These are phyloP conservation scores for Lagria hirta DNA, from an alignment of 2,888 invertebrate genomes.

Conservation along the genomic window DNA sequence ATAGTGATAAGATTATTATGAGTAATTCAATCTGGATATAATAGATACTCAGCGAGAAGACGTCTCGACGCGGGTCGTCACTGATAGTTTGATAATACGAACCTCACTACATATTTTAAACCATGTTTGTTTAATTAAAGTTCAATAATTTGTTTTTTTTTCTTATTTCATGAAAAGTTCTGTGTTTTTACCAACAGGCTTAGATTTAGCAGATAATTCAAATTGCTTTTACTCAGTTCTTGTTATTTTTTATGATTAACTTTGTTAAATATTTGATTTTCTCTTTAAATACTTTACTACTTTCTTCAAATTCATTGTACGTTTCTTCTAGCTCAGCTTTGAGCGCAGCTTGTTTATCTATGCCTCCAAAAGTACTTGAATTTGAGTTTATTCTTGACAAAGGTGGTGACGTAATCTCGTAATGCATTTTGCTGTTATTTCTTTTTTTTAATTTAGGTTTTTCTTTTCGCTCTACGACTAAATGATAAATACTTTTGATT, in stretches of 20 bases:
- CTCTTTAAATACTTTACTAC: constrained; percentile 36
- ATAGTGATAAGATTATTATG: no score
- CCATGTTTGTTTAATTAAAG: no score
- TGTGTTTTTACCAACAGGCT: no score
- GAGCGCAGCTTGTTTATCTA: constrained; percentile 22
- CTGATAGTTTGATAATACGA: no score
- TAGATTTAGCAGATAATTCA: no score
- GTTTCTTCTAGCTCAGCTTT: constrained; percentile 40
- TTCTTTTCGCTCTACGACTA: constrained; percentile 70
- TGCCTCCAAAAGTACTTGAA: constrained; percentile 22
- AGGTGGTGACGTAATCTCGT: constrained; percentile 30
- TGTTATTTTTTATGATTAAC: constrained; percentile 4
- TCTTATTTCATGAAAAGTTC: no score
- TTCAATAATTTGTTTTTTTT: no score
- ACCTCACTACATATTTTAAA: no score
- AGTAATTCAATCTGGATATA: no score
- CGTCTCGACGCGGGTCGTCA: no score
- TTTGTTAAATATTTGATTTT: constrained; percentile 34
- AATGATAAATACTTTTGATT: constrained; percentile 70
- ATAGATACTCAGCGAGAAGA: no score
- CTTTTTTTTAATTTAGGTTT: constrained; percentile 59
- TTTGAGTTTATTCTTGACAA: constrained; percentile 40
- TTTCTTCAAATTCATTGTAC: constrained; percentile 37
- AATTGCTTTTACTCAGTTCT: constrained; percentile 9
- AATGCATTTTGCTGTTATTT: constrained; percentile 12